Evolutionary conservation across 2,888 invertebrate species (phyloP).

Genomic region (Brenthis hecate): DNA sequence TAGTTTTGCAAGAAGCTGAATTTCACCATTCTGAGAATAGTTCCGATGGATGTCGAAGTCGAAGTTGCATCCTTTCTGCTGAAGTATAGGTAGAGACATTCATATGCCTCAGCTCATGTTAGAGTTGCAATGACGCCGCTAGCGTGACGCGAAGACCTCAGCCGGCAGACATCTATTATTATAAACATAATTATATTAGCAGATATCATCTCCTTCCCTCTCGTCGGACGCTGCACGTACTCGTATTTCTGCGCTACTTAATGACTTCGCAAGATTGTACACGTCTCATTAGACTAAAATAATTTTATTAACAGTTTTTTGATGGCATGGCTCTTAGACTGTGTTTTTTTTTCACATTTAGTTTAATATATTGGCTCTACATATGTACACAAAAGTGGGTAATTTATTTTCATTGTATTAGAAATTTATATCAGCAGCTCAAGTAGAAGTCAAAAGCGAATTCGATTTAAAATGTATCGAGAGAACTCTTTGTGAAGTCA

Average conservation of each 20-base stretch:
- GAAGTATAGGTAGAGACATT: too few species aligned
- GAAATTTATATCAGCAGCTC: neutral
- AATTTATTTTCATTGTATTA: constrained; percentile 3
- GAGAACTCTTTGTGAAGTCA: too few species aligned
- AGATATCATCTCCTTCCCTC: neutral
- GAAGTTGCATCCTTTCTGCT: too few species aligned
- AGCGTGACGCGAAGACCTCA: neutral
- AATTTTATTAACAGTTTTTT: neutral
- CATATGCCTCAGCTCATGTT: too few species aligned
- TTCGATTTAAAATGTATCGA: neutral
- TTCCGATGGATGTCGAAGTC: too few species aligned
- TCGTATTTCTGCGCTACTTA: neutral
- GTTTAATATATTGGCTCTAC: constrained; percentile 1
- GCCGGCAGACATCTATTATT: neutral
- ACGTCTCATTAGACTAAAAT: neutral
- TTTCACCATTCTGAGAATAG: too few species aligned
- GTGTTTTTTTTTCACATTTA: neutral
- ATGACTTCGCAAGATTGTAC: neutral
- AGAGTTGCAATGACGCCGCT: neutral
- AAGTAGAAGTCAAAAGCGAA: neutral
- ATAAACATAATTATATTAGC: constrained; percentile 2
- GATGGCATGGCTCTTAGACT: neutral
- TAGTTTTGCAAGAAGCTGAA: too few species aligned
- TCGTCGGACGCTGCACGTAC: neutral
- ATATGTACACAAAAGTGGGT: neutral